Base-by-base conservation (phyloP, 2,888 invertebrate genomes). In the Conistra vaccinii region DNA sequence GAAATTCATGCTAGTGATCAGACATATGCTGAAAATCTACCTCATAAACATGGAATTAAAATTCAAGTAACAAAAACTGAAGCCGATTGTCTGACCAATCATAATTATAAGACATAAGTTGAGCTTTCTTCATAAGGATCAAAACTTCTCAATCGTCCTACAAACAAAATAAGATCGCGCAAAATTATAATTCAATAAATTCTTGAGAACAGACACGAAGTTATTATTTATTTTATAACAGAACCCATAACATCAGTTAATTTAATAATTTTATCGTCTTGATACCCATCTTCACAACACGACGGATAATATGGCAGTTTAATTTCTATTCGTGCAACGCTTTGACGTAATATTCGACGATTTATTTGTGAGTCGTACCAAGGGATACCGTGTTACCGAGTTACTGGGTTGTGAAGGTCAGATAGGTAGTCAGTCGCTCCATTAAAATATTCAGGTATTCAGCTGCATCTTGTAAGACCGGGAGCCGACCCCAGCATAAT, bases 181-280 rank as follows among this genome's bases (percentile, higher is more conserved):
- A 72, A 88, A 90, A 88, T 90, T 91, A 89, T 92, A 92, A 92
- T 92, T 92, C 92, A 92, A 92, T 92, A 92, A 91, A 89, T 89
- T 88, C 88, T 85, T 86, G 86, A 76, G 87, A 89, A 86, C 85
- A 73, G 88, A 78, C 91, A 91, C 91, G 91, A 90, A 77, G 79
- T 85, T 86, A 89, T 88, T 92, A 91, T 92, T 92, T 92, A 91
- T 91, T 89, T 88, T 89, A 87, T 87, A 90, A 85, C 82, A 83
- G 82, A 79, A 84, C 79, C 85, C 83, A 81, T 85, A 88, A 85
- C 73, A 84, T 84, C 76, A 80, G 69, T 83, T 85, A 86, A 88
- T 88, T 90, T 91, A 90, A 90, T 89, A 89, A 89, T 84, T 85
- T 87, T 83, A 85, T 82, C 78, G 83, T 76, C 45, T 32, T 73